Conservation (phyloP, 2,113 vertebrate species). For the Cyprinodon tularosa region DNA sequence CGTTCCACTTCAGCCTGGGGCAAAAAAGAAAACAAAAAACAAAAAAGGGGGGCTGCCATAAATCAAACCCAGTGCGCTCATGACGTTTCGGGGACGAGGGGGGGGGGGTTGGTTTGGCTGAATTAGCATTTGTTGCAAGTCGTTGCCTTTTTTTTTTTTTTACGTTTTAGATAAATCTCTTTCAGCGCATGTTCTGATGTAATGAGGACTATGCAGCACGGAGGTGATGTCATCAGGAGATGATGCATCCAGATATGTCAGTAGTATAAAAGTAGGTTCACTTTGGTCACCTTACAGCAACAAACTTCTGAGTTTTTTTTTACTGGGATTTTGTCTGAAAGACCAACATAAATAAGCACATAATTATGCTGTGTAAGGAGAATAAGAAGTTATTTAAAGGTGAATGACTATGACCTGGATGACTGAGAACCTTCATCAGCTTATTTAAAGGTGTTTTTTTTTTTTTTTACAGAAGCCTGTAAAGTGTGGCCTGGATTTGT, state of each 20-base stretch:
- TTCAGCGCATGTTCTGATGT: not conserved
- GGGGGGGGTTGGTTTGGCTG: slow-evolving; percentile 19
- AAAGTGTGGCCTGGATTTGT: too few relatives aligned
- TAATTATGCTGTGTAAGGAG: too few relatives aligned
- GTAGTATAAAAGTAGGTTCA: not conserved
- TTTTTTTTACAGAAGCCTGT: too few relatives aligned
- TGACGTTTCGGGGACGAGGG: slow-evolving; percentile 69
- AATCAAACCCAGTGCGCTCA: slow-evolving; percentile 60
- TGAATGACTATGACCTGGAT: too few relatives aligned
- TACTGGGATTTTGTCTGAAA: not conserved
- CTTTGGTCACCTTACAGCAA: not conserved
- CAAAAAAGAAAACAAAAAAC: slow-evolving; percentile 1
- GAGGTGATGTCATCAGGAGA: not conserved
- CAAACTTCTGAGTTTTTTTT: not conserved
- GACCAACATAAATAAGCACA: not conserved
- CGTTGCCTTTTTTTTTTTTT: slow-evolving; percentile 2
- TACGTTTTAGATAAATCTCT: slow-evolving; percentile 27
- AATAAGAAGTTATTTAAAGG: too few relatives aligned
- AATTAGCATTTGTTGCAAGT: slow-evolving; percentile 58
- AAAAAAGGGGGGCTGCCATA: slow-evolving; percentile 50
- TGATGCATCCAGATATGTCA: not conserved
- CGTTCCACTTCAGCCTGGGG: slow-evolving; percentile 68
- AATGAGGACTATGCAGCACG: slow-evolving; percentile 1
- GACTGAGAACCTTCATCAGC: too few relatives aligned
- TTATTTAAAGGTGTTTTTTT: too few relatives aligned